Evolutionary conservation across 2,888 invertebrate species (phyloP).

Genomic region (Tipula lateralis): DNA sequence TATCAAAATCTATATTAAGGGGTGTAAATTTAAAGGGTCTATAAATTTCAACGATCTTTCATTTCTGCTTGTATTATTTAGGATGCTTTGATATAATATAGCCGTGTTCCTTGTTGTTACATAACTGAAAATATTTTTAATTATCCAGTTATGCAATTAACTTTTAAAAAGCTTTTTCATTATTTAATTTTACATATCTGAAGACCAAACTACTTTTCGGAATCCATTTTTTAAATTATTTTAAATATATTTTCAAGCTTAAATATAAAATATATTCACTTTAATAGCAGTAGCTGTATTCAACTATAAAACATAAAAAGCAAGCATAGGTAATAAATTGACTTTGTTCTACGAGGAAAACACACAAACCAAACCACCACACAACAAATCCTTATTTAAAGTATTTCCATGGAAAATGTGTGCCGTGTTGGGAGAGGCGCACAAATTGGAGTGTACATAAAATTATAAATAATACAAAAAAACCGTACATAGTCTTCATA

Average conservation of each 20-base stretch:
- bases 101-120: no score
- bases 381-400: not conserved
- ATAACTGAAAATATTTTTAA: no score
- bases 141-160: no score
- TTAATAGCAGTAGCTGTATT: not conserved
- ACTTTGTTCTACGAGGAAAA: not conserved
- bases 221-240: not conserved
- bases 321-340: constrained; percentile 14
- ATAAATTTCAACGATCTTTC: no score
- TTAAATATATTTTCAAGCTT: not conserved
- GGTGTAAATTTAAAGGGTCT: no score
- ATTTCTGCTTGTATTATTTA: no score
- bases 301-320: not conserved
- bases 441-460: not conserved
- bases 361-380: not conserved
- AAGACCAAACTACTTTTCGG: not conserved
- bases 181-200: no score
- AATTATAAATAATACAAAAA: not conserved
- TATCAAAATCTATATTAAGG: no score
- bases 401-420: not conserved
- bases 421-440: not conserved
- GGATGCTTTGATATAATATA: no score
- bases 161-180: no score
- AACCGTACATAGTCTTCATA: not conserved
- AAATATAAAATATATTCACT: constrained; percentile 1